Evolutionary conservation across 2,113 vertebrate genomes (phyloP).

Genomic region (Pachycephala philippinensis): DNA sequence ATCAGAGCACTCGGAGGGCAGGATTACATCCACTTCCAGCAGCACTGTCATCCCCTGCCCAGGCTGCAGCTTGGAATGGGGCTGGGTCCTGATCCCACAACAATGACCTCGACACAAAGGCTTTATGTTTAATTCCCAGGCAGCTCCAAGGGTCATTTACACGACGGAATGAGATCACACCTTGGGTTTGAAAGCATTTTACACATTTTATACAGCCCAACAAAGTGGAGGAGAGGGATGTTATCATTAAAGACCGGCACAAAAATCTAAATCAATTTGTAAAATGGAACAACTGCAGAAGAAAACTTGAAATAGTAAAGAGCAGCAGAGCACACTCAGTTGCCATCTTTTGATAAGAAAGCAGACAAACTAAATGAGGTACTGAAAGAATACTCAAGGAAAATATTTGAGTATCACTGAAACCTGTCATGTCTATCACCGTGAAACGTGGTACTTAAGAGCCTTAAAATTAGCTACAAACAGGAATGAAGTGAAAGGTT

Average conservation of each 20-base stretch:
- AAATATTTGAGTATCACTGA: neutral
- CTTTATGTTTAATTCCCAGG: neutral
- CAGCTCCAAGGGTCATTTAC: neutral
- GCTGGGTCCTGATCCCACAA: neutral
- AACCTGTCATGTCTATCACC: neutral
- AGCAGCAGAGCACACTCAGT: neutral
- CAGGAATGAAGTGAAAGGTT: neutral
- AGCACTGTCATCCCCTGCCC: neutral
- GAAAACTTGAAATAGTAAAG: neutral
- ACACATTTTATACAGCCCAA: neutral
- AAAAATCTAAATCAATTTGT: neutral
- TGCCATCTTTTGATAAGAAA: neutral
- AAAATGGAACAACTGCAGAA: neutral
- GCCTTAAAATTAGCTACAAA: neutral
- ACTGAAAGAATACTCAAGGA: neutral
- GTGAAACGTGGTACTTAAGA: neutral
- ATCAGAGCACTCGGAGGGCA: neutral
- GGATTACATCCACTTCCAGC: neutral
- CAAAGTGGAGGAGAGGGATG: neutral
- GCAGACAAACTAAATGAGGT: neutral
- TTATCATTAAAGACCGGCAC: neutral
- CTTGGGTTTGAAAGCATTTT: neutral
- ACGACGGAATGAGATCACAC: neutral
- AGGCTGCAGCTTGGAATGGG: neutral
- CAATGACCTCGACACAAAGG: neutral